Base-by-base conservation (phyloP, 2,797 vertebrate species). In the Labeo calbasu region DNA sequence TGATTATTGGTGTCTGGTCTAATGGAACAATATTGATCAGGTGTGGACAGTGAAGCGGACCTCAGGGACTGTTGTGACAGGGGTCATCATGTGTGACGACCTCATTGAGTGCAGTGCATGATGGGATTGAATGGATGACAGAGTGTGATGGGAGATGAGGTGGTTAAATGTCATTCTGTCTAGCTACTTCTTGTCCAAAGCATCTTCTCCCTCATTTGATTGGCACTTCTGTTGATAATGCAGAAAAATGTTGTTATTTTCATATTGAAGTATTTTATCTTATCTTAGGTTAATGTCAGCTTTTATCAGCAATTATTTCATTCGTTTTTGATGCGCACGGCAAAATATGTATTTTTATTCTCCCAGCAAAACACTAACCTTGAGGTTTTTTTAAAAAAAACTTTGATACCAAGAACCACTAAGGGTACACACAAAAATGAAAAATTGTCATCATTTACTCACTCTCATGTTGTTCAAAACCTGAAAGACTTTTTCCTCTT, bases 21-120 rank as follows among this genome's bases (percentile, higher is more conserved):
- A 69, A 87, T 81, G 77, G 79, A 80, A 72, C 84, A 13, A 21
- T 84, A 85, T 88, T 77, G 85, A 85, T 51, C 69, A 63, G 82
- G 25, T 28, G 40, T 66, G 46, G 71, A 71, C 28, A 21, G 76
- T 61, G 66, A 70, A 61, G 55, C 65, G 66, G 66, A 59, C 69
- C 77, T 72, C 36, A 21, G 63, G 25, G 80, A 55, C 59, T 86
- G 40, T 85, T 86, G 85, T 77, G 82, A 53, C 79, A 53, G 78
- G 40, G 55, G 68, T 85, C 14, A 25, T 57, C 79, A 73, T 65
- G 71, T 77, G 68, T 76, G 50, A 59, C 5, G n/a, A 55, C 84
- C 81, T 66, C 7, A 72, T 12, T 57, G 65, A 46, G 23, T n/a
- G 19, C 15, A 48, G 13, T 71, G 13, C 75, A 53, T 28, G 65